phyloP scores from a whole-genome alignment of 92 coral and sea anemone species.

The Anthopleura xanthogrammica region DNA sequence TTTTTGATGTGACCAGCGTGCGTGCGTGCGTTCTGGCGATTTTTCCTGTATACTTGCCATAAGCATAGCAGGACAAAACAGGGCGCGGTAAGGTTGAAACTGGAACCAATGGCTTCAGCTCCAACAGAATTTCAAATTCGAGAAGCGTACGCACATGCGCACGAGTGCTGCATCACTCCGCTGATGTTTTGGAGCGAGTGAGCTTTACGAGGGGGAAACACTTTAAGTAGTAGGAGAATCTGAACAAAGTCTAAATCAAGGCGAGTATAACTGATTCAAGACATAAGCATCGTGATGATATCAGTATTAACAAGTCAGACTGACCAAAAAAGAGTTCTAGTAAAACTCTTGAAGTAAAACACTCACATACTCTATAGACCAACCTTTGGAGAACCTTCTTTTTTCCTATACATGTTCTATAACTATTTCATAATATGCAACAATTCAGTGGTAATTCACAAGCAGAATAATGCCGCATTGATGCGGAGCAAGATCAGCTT shows the following conservation, averaged over 20 bases:
- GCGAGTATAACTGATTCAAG: background rate
- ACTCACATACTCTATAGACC: background rate
- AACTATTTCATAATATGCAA: background rate
- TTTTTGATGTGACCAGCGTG: background rate
- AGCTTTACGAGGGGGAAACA: slow-evolving; percentile 1
- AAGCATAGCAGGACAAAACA: too few relatives aligned
- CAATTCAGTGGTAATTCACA: background rate
- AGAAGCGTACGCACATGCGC: background rate
- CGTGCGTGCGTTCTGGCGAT: background rate
- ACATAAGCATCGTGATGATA: background rate
- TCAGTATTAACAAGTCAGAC: background rate
- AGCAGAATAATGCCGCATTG: background rate
- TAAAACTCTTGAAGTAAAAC: background rate
- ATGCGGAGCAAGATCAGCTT: background rate
- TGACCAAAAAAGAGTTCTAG: background rate
- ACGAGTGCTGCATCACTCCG: background rate
- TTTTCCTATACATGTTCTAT: background rate
- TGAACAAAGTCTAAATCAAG: background rate
- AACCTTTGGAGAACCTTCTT: background rate
- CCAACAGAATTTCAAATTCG: slow-evolving; percentile 2
- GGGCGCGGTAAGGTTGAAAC: background rate
- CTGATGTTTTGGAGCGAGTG: too few relatives aligned
- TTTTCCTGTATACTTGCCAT: background rate
- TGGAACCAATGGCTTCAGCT: background rate
- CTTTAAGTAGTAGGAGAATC: background rate